Evolutionary conservation across 1,140 invertebrate genomes (phyloP).

Genomic region (Drosophila erecta): DNA sequence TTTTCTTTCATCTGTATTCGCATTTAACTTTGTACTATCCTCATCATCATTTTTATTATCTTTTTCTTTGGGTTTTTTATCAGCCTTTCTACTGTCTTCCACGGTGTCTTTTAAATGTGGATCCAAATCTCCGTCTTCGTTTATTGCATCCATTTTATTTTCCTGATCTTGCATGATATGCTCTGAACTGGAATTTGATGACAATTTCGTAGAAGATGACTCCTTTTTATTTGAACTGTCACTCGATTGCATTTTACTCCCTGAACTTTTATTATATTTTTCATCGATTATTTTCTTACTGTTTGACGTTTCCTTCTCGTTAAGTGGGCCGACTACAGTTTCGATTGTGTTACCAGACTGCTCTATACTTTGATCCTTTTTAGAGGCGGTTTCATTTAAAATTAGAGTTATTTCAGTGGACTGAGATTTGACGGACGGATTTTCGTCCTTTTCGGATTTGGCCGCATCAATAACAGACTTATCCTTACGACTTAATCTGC

Average conservation of each 20-base stretch:
- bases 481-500: slow-evolving; percentile 7
- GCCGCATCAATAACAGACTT: background rate
- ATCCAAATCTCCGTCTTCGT: background rate
- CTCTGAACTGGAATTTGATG: background rate
- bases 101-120: background rate
- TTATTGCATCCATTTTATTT: background rate
- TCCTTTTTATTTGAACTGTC: background rate
- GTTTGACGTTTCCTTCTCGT: background rate
- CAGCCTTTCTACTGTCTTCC: background rate
- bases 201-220: background rate
- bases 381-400: background rate
- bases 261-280: background rate
- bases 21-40: background rate
- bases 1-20: background rate
- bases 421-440: background rate
- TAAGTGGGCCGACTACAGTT: background rate
- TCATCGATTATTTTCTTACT: background rate
- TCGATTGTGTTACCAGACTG: background rate
- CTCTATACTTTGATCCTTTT: background rate
- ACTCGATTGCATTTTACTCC: background rate
- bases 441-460: background rate
- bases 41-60: background rate
- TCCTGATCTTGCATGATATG: background rate
- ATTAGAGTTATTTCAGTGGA: background rate
- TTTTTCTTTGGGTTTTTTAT: background rate